Base-by-base conservation (phyloP, 2,797 vertebrate genomes). In the Propithecus perrieri region DNA sequence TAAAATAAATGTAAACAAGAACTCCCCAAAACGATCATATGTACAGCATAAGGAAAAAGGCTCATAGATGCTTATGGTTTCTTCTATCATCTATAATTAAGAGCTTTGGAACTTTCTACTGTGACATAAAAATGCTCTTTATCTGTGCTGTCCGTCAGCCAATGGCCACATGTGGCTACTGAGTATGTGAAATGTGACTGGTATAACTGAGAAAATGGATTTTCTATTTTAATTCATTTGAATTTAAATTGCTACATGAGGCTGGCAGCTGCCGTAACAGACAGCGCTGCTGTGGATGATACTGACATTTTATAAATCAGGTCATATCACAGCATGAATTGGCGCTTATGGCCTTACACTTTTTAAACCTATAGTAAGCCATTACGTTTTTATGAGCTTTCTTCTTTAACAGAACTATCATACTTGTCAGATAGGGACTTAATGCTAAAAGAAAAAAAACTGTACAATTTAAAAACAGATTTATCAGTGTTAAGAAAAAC, bases 1-100 rank as follows among this genome's bases (percentile, higher is more conserved):
- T 81, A 94, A 90, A 63, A 78, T 86, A 91, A 90, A 63, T 15
- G 12, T 59, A 92, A 83, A 83, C 35, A 50, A 72, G 63, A 38
- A 38, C 35, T 22, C 6, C 28, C 13, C 17, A 33, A 80, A 43
- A 79, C 17, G 35, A 41, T 41, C 63, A 61, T 53, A 26, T 18
- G 57, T 14, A 86, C 20, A 59, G 35, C 20, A 38, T 48, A 80
- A 53, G 33, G 11, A 59, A 75, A 76, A 81, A 83, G 69, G 22
- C 38, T 38, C 57, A 48, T 24, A 65, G 65, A 15, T 13, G 33
- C 59, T 46, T 38, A 30, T 8, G 24, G 71, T 71, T 92, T 59
- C 50, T 30, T 41, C 26, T 46, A 26, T 67, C 33, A 33, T n/a
- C 30, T 79, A 20, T 41, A 50, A 59, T 48, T 38, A 59, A n/a